A percentile compares a stretch with the other conserved stretches of the same genome.
Evolutionary conservation across 2,888 invertebrate species (phyloP).

Genomic region (Eueremaeus valkanovi): DNA sequence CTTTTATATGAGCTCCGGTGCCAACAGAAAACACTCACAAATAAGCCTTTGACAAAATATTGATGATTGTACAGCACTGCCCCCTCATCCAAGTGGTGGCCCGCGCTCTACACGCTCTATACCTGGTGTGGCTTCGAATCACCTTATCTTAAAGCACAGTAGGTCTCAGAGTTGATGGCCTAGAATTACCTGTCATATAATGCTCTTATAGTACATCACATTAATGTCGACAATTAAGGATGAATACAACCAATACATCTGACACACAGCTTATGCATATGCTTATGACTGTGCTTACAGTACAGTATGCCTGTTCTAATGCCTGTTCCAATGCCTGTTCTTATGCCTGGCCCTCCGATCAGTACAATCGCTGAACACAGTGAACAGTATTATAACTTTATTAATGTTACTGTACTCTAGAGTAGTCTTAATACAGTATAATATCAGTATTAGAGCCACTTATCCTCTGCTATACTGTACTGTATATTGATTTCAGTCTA

Average conservation of each 20-base stretch:
- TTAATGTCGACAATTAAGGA: slow-evolving; percentile 16
- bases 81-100: slow-evolving; percentile 33
- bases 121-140: slow-evolving; percentile 13
- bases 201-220: slow-evolving; percentile 12
- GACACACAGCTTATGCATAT: too few species aligned
- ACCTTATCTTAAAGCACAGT: slow-evolving; percentile 20
- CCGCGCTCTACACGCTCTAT: slow-evolving; percentile 4
- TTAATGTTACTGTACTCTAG: too few species aligned
- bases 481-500: too few species aligned
- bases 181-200: slow-evolving; percentile 33
- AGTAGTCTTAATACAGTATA: too few species aligned
- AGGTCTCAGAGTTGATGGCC: slow-evolving; percentile 31
- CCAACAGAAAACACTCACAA: background rate
- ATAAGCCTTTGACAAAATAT: slow-evolving; percentile 37
- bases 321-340: too few species aligned
- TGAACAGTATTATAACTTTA: too few species aligned
- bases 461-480: too few species aligned
- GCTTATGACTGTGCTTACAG: too few species aligned
- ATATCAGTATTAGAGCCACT: too few species aligned
- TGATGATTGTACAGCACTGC: slow-evolving; percentile 33
- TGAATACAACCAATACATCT: background rate
- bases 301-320: too few species aligned
- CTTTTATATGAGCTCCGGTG: slow-evolving; percentile 35
- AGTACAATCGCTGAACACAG: too few species aligned
- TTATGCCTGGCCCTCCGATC: too few species aligned